Evolutionary conservation across 1,140 invertebrate genomes (phyloP), one percentile per base, ranked within the genome.

Genomic region (Drosophila ogumai): DNA sequence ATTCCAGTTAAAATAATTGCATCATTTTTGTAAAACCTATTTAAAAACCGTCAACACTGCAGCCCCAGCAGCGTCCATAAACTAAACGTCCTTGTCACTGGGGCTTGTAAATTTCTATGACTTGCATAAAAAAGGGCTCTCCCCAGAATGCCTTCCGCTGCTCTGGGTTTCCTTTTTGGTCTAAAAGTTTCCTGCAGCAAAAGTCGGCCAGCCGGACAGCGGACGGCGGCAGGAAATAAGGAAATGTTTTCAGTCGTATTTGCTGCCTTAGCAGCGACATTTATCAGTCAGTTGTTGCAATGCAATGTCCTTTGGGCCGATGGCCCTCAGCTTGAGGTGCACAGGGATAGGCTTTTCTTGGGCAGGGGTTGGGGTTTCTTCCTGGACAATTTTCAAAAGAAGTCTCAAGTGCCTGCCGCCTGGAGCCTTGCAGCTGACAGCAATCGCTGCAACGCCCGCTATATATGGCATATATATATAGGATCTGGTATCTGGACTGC

Each of bases 71-170:
- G 13, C 54, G 46, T 66, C 75, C 84, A 82, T 86, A 88, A 86
- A 86, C 65, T 82, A 82, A 77, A 75, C 84, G 81, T 82, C 81
- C 84, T 87, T 87, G 84, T 87, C 84, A 88, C 77, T 80, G 85
- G 80, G 80, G 84, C 84, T 84, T 87, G 84, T 87, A 87, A 87
- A 87, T 87, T 87, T 87, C 84, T 84, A 87, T 90, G 84, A 88
- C 84, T 87, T 87, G 84, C 84, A 88, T 88, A 87, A 87, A 87
- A 84, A 88, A 82, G 76, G 80, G 49, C 74, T 36, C 64, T 56
- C 52, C 72, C 82, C 67, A 82, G 85, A 86, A 86, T 76, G 80
- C 65, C 67, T 84, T 87, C 84, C 84, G 84, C 50, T 79, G 85
- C 73, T 69, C 54, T 75, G 58, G 76, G 84, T 78, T 87, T 87